These are phyloP conservation scores for Anguilla obscura DNA, from an alignment of 2,797 vertebrate genomes.

Conservation along the genomic window DNA sequence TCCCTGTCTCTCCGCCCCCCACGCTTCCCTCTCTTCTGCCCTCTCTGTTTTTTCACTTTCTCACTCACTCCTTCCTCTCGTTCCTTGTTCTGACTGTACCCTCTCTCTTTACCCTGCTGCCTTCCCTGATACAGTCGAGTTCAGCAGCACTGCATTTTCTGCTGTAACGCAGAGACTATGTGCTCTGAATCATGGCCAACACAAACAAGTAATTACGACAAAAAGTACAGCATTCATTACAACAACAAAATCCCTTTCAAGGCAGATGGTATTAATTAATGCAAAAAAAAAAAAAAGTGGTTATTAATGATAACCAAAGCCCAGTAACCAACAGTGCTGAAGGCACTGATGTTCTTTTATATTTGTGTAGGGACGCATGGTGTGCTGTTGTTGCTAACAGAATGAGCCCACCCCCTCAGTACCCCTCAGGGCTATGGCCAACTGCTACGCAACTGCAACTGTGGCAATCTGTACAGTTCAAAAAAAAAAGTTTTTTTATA, in stretches of 20 bases:
- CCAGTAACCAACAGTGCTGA: background rate
- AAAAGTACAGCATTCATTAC: background rate
- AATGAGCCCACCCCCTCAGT: background rate
- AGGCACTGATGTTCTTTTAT: background rate
- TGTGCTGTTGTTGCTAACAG: background rate
- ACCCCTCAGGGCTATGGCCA: background rate
- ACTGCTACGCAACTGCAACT: background rate
- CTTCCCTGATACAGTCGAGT: background rate
- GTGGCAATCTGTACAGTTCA: background rate
- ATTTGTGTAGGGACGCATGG: background rate
- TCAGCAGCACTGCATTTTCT: background rate
- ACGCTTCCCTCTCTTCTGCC: background rate
- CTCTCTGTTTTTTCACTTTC: background rate
- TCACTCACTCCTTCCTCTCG: background rate
- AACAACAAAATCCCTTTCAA: background rate
- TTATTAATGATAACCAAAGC: background rate
- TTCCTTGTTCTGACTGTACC: background rate
- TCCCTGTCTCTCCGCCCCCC: background rate
- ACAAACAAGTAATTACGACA: background rate
- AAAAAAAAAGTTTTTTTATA: background rate
- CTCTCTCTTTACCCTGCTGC: background rate
- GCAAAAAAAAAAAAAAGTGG: background rate
- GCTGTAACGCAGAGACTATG: background rate
- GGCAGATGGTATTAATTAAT: background rate
- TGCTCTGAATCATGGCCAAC: background rate